Base-by-base conservation (phyloP, 2,888 invertebrate species). In the Molanna angustata region DNA sequence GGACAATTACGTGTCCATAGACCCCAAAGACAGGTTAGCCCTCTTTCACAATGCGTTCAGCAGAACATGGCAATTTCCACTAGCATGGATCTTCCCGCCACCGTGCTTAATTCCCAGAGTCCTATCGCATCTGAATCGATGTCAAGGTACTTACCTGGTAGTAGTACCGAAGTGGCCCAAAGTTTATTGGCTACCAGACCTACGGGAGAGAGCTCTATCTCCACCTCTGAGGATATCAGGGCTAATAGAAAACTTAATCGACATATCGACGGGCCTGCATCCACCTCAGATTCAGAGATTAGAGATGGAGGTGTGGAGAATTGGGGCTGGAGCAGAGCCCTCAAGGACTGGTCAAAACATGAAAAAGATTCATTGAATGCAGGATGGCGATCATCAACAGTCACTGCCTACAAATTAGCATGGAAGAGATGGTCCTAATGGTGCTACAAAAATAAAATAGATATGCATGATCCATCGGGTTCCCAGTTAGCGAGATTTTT, bases 171-270 rank as follows among this genome's bases (percentile, higher is more conserved):
- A 62, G 32, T 59, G 62, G 53, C 43, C 60, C 31, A 54, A 55
- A 33, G 62, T 61, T 3, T 66, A 63, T 48, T 66, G 66, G 64
- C 41, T 60, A 60, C 50, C 64, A 13, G 64, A 66, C 37, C 59
- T 66, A 7, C 61, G 57, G 51, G n/a, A 49, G 3, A 46, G 66
- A 39, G 61, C 63, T 0, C 20, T 62, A 16, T 55, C 50, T 11
- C 44, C 60, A 3, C 63, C 62, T 2, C 40, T 13, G 50, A 47
- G 2, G 43, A 20, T 62, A 2, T 33, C 16, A 13, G 41, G 62
- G 19, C 55, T 64, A 21, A 11, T 39, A 1, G 27, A 35, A 14
- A 22, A 49, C 11, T 48, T 62, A 7, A 49, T 62, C 42, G 62
- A 64, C 48, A 55, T 52, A 4, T 20, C 57, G 19, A 61, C 61